Percentiles rank a stretch among this genome's conserved stretches.
These are phyloP conservation scores for Erpetoichthys calabaricus DNA, from an alignment of 2,797 vertebrate genomes.

Conservation along the genomic window DNA sequence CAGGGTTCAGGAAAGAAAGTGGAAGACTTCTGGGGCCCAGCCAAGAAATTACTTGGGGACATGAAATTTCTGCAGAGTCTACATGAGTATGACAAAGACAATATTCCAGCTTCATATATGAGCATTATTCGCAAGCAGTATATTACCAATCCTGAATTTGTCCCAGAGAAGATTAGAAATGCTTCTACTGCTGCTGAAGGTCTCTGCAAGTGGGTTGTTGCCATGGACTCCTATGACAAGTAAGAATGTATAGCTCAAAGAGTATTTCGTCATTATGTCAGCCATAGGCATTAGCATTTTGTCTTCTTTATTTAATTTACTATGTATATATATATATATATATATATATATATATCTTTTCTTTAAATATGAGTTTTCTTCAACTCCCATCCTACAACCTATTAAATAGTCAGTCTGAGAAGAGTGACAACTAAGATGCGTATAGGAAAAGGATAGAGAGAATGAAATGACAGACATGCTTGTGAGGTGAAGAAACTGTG, in stretches of 20 bases:
- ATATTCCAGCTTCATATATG: slow-evolving; percentile 61
- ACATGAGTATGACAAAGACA: slow-evolving; percentile 80
- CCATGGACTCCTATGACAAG: slow-evolving; percentile 76
- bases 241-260: slow-evolving; percentile 29
- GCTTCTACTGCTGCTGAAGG: slow-evolving; percentile 80
- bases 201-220: slow-evolving; percentile 79
- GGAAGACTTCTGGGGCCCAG: slow-evolving; percentile 82
- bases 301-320: no score
- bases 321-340: no score
- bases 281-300: no score
- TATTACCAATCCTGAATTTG: slow-evolving; percentile 77
- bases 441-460: no score
- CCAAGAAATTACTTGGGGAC: slow-evolving; percentile 76
- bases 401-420: no score
- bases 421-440: no score
- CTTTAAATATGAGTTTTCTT: no score
- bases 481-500: no score
- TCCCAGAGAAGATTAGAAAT: slow-evolving; percentile 77
- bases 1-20: slow-evolving; percentile 68
- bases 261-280: no score
- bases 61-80: slow-evolving; percentile 79
- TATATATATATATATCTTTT: no score
- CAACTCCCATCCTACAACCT: no score
- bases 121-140: slow-evolving; percentile 70
- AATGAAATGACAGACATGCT: no score